Evolutionary conservation across 2,113 vertebrate species (phyloP).

Genomic region (Upupa epops): DNA sequence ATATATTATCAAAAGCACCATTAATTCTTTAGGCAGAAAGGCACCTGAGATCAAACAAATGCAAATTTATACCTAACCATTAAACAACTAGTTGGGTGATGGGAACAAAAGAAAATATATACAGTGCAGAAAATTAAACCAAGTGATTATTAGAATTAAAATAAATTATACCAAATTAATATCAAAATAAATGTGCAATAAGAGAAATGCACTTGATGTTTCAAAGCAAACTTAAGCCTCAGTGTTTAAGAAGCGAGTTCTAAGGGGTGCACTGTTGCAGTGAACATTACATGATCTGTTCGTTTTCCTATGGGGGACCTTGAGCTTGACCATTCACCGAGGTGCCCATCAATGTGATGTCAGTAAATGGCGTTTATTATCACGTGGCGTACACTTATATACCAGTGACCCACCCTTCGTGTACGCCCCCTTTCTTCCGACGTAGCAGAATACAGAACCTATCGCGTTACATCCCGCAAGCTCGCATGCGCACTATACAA

Average conservation of each 20-base stretch:
- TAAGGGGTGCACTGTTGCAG: too few relatives aligned
- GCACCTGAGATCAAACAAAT: constrained; percentile 52
- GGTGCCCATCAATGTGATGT: too few relatives aligned
- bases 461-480: too few relatives aligned
- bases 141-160: not conserved
- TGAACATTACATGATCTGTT: too few relatives aligned
- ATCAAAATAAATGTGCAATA: not conserved
- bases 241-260: not conserved
- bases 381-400: too few relatives aligned
- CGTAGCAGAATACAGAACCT: too few relatives aligned
- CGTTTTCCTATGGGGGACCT: too few relatives aligned
- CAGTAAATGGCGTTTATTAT: too few relatives aligned
- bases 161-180: not conserved
- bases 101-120: constrained; percentile 35
- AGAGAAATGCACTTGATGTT: not conserved
- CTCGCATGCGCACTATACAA: too few relatives aligned
- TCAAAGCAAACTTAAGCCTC: not conserved
- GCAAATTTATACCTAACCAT: constrained; percentile 52
- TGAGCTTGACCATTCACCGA: too few relatives aligned
- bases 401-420: too few relatives aligned
- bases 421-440: too few relatives aligned
- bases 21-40: constrained; percentile 58
- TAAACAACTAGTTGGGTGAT: constrained; percentile 25
- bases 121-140: constrained; percentile 15
- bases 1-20: constrained; percentile 49